Evolutionary conservation across 2,113 vertebrate genomes (phyloP).

Genomic region (Ascaphus truei): DNA sequence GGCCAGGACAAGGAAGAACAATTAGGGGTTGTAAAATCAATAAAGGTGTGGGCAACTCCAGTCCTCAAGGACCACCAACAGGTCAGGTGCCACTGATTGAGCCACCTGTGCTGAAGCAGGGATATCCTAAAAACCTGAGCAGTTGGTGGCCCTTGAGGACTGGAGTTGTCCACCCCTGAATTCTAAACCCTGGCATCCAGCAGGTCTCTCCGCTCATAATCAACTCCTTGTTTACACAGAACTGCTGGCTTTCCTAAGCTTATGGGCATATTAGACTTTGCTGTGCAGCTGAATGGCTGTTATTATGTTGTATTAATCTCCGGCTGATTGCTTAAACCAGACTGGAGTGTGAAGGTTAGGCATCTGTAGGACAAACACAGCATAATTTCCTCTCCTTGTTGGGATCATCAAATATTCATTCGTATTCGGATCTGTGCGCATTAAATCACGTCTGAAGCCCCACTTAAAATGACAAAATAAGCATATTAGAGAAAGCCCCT

Average conservation of each 20-base stretch:
- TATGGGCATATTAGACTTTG: slow-evolving; percentile 17
- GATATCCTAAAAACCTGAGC: too few relatives aligned
- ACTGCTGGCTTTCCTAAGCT: not conserved
- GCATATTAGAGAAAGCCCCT: not conserved
- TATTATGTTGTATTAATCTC: slow-evolving; percentile 21
- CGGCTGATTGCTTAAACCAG: slow-evolving; percentile 28
- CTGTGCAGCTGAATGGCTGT: slow-evolving; percentile 17
- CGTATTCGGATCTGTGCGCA: slow-evolving; percentile 22
- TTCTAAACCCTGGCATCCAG: too few relatives aligned
- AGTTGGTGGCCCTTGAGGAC: too few relatives aligned
- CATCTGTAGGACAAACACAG: slow-evolving; percentile 8
- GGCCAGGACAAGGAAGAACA: too few relatives aligned
- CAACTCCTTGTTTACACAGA: slow-evolving; percentile 17
- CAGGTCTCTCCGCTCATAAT: not conserved
- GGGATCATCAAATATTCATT: slow-evolving; percentile 26
- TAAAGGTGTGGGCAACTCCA: too few relatives aligned
- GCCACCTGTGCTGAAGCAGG: too few relatives aligned
- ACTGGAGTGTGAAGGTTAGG: slow-evolving; percentile 26
- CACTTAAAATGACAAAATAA: not conserved
- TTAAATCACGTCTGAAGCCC: slow-evolving; percentile 27
- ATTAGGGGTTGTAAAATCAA: too few relatives aligned
- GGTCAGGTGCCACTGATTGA: too few relatives aligned
- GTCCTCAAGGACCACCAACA: too few relatives aligned
- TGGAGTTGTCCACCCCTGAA: too few relatives aligned
- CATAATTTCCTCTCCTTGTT: slow-evolving; percentile 25